phyloP scores from a whole-genome alignment of 2,113 vertebrate genomes.

The Tiliqua scincoides region DNA sequence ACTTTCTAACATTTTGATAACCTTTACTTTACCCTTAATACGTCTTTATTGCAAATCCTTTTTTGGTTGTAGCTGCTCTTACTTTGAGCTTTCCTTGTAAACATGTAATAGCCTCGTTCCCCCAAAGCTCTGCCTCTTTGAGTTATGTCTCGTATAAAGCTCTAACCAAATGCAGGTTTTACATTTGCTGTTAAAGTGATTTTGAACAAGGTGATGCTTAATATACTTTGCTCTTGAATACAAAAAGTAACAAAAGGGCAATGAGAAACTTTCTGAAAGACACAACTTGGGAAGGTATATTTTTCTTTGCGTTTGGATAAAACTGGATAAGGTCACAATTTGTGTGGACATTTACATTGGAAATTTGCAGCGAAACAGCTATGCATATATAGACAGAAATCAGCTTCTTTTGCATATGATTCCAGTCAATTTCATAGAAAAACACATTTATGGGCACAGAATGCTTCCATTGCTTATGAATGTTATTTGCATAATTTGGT shows the following conservation, averaged over 20 bases:
- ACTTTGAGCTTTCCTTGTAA: conserved; percentile 60
- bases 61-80: conserved; percentile 27
- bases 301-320: conserved; percentile 22
- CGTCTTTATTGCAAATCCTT: conserved; percentile 37
- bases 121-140: conserved; percentile 40
- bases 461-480: conserved; percentile 61
- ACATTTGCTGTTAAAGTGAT: conserved; percentile 5
- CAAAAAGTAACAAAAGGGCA: conserved; percentile 21
- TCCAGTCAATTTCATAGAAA: conserved; percentile 59
- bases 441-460: conserved; percentile 55
- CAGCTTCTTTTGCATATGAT: conserved; percentile 64
- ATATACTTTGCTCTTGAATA: conserved; percentile 13
- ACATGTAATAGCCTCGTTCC: conserved; percentile 59
- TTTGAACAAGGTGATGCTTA: conserved; percentile 2
- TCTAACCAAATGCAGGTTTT: conserved; percentile 39
- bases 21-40: conserved; percentile 38
- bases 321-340: conserved; percentile 20
- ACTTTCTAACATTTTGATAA: conserved; percentile 20
- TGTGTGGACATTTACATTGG: conserved; percentile 49
- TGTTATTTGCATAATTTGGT: conserved; percentile 54
- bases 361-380: conserved; percentile 64
- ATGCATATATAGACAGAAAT: conserved; percentile 64
- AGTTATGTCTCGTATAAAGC: conserved; percentile 50
- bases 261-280: conserved; percentile 32
- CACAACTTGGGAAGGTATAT: background rate